Evolutionary conservation across 2,888 invertebrate genomes (phyloP).

Genomic region (Ametastegia equiseti): DNA sequence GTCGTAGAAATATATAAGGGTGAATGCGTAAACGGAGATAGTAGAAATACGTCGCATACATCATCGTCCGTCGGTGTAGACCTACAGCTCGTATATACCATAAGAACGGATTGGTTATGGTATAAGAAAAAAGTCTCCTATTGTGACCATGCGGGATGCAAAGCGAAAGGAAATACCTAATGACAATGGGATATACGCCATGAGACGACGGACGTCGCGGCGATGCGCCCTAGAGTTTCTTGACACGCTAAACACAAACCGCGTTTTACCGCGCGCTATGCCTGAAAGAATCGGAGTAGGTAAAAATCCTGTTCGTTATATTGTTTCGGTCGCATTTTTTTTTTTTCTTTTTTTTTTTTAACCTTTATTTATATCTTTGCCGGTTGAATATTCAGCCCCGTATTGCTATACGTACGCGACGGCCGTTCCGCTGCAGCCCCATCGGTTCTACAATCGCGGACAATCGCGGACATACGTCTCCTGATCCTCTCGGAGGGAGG

Average conservation of each 20-base stretch:
- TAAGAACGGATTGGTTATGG: constrained; percentile 61
- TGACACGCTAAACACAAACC: constrained; percentile 18
- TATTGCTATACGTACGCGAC: too few relatives aligned
- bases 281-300: background rate
- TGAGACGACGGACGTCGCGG: constrained; percentile 53
- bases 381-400: constrained; percentile 66
- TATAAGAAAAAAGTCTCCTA: constrained; percentile 58
- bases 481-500: too few relatives aligned
- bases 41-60: constrained; percentile 58
- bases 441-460: constrained; percentile 50
- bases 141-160: constrained; percentile 58
- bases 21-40: constrained; percentile 39
- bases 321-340: constrained; percentile 56
- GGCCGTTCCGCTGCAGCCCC: constrained; percentile 21
- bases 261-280: background rate
- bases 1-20: background rate
- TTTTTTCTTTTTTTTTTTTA: too few relatives aligned
- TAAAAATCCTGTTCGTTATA: constrained; percentile 50
- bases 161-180: constrained; percentile 59
- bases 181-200: constrained; percentile 59
- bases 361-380: constrained; percentile 61
- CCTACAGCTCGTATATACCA: constrained; percentile 46
- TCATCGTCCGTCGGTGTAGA: constrained; percentile 56
- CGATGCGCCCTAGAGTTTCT: background rate
- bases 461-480: constrained; percentile 47